A percentile compares a stretch with the other conserved stretches of the same genome.
These are phyloP conservation scores for Microplitis manilae DNA, from an alignment of 2,888 invertebrate genomes.

Conservation along the genomic window DNA sequence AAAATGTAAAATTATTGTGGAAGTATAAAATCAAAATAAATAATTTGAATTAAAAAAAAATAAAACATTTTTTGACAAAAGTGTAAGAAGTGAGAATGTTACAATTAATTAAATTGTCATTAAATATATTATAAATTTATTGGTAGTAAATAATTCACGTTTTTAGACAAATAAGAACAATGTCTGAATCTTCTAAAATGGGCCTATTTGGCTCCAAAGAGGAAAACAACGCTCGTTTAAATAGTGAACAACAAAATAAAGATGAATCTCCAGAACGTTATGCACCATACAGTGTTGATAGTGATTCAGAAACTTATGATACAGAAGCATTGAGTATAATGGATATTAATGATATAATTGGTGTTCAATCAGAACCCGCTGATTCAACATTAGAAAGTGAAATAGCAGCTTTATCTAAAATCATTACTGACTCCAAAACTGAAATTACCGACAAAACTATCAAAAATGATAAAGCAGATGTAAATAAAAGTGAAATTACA, in stretches of 20 bases:
- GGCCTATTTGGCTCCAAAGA: conserved; percentile 65
- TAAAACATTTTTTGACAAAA: conserved; percentile 10
- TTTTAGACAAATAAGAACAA: conserved; percentile 48
- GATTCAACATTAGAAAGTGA: conserved; percentile 67
- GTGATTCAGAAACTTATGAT: conserved; percentile 62
- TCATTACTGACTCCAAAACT: conserved; percentile 63
- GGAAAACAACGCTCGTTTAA: conserved; percentile 26
- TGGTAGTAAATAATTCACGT: conserved; percentile 8
- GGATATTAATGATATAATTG: conserved; percentile 65
- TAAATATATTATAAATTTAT: conserved; percentile 10
- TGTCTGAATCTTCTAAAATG: conserved; percentile 63
- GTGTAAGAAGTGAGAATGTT: conserved; percentile 6
- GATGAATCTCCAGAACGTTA: conserved; percentile 54
- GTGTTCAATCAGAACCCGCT: conserved; percentile 57
- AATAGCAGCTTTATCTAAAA: conserved; percentile 65
- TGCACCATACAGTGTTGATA: conserved; percentile 60
- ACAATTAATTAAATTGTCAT: conserved; percentile 5
- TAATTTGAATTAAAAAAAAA: conserved; percentile 1
- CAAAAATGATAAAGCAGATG: conserved; percentile 41
- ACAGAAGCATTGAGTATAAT: conserved; percentile 63
- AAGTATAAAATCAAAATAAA: conserved; percentile 29
- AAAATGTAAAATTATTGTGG: not conserved
- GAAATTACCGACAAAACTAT: conserved; percentile 46
- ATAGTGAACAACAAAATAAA: conserved; percentile 39
- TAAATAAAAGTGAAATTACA: not conserved